A percentile compares a stretch with the other conserved stretches of the same genome.
phyloP scores from a whole-genome alignment of 37 sponge, comb jelly and placozoan species.

The Chondrosia reniformis region DNA sequence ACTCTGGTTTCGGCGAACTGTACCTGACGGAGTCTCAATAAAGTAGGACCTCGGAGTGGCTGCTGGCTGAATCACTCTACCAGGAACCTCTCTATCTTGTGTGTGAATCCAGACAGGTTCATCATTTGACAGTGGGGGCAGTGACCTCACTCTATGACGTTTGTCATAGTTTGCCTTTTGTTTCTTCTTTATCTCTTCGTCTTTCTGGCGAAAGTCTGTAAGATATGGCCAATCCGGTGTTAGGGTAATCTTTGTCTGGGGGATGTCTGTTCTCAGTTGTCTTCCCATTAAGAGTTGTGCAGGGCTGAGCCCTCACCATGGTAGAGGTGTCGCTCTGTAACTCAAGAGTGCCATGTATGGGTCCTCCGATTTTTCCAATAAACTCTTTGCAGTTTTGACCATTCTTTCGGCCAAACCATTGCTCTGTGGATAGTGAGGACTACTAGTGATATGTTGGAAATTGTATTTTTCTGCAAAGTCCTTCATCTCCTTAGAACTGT shows the following conservation, averaged over 20 bases:
- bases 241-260: neutral
- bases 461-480: conserved; percentile 33
- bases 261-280: conserved; percentile 16
- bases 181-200: too few relatives aligned
- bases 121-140: too few relatives aligned
- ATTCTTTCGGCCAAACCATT: conserved; percentile 43
- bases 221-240: conserved; percentile 24
- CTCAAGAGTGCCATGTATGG: conserved; percentile 22
- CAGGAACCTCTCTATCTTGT: too few relatives aligned
- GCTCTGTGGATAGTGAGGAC: conserved; percentile 42
- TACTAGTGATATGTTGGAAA: conserved; percentile 48
- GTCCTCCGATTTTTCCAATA: conserved; percentile 26
- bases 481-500: conserved; percentile 22
- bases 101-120: too few relatives aligned
- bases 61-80: too few relatives aligned
- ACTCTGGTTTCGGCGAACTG: too few relatives aligned
- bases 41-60: too few relatives aligned
- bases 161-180: too few relatives aligned
- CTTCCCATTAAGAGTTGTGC: conserved; percentile 45
- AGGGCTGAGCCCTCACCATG: conserved; percentile 39
- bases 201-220: too few relatives aligned
- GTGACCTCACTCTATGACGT: too few relatives aligned
- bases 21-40: too few relatives aligned
- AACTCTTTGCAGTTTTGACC: conserved; percentile 37
- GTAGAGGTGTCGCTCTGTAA: conserved; percentile 33